Evolutionary conservation across 2,888 invertebrate genomes (phyloP).

Genomic region (Meiosimyza platycephala): DNA sequence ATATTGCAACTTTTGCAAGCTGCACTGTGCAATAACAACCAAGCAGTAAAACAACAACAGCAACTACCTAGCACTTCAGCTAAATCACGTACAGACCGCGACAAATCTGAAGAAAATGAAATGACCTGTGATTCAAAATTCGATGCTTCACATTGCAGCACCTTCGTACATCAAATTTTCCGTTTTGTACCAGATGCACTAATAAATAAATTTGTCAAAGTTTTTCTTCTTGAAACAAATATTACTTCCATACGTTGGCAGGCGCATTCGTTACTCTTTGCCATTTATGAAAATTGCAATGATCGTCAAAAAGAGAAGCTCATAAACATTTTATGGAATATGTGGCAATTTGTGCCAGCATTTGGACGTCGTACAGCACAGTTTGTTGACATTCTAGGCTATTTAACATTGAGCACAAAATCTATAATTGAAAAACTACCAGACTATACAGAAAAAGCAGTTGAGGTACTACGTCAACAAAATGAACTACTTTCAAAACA

Average conservation of each 20-base stretch:
- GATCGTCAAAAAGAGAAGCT: conserved; percentile 81
- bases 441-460: conserved; percentile 88
- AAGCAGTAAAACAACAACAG: conserved; percentile 53
- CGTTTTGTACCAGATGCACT: conserved; percentile 70
- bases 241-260: conserved; percentile 95
- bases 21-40: conserved; percentile 78
- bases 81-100: conserved; percentile 72
- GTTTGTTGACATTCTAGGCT: conserved; percentile 96
- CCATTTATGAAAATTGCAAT: conserved; percentile 87
- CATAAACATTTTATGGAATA: conserved; percentile 86
- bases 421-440: conserved; percentile 74
- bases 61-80: conserved; percentile 39
- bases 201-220: conserved; percentile 79
- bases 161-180: conserved; percentile 78
- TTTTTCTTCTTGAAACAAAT: conserved; percentile 93
- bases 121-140: conserved; percentile 72
- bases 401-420: conserved; percentile 89
- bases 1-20: conserved; percentile 90
- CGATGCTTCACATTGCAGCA: conserved; percentile 76
- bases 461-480: conserved; percentile 86
- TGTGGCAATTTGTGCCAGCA: conserved; percentile 90
- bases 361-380: conserved; percentile 96
- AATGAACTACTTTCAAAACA: conserved; percentile 90
- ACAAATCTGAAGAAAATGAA: conserved; percentile 76
- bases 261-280: conserved; percentile 86